Evolutionary conservation across 2,888 invertebrate genomes (phyloP).

Genomic region (Dynastes maya): DNA sequence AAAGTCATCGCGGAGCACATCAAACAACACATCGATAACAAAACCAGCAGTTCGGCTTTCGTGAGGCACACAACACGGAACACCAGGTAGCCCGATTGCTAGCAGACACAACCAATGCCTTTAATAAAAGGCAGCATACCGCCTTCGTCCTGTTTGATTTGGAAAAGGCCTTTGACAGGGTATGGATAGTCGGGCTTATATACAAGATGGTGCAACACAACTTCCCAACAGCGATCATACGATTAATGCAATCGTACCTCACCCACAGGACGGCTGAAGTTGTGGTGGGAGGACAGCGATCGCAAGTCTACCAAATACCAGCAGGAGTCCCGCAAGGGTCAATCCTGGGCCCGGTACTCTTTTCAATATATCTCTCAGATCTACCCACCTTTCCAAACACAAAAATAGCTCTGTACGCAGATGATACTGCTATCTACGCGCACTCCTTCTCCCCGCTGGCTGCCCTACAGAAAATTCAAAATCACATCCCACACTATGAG

Average conservation of each 20-base stretch:
- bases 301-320: background rate
- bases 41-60: background rate
- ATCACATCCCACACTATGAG: too few relatives aligned
- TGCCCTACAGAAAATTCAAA: background rate
- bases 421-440: background rate
- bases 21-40: background rate
- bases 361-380: background rate
- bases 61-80: background rate
- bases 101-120: background rate
- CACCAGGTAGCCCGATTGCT: background rate
- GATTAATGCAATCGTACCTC: too few relatives aligned
- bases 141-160: background rate
- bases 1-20: background rate
- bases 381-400: background rate
- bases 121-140: background rate
- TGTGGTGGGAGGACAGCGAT: background rate
- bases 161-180: too few relatives aligned
- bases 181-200: too few relatives aligned
- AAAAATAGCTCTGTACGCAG: background rate
- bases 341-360: background rate
- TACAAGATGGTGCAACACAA: background rate
- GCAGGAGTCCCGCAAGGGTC: conserved; percentile 9
- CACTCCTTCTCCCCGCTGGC: background rate
- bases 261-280: background rate
- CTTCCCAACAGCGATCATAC: background rate